phyloP scores from a whole-genome alignment of 2,797 vertebrate species.

The Silurus aristotelis region DNA sequence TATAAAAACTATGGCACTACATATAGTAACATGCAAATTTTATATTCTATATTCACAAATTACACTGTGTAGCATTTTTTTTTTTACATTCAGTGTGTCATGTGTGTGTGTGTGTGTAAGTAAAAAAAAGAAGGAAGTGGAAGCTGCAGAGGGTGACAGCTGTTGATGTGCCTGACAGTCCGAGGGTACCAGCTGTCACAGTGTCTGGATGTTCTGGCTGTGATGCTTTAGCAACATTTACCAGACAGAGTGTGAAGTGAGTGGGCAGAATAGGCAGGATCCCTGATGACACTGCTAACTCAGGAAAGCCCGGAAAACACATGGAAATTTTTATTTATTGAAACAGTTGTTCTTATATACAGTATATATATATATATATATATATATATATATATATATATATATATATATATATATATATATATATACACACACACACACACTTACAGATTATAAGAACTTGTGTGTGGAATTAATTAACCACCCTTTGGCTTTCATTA shows the following conservation, averaged over 20 bases:
- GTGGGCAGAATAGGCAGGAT: background rate
- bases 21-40: background rate
- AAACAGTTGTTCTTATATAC: no score
- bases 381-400: background rate
- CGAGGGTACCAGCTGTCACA: conserved; percentile 1
- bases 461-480: background rate
- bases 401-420: background rate
- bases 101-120: background rate
- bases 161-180: conserved; percentile 12
- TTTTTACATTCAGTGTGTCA: background rate
- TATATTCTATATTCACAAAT: background rate
- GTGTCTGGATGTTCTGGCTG: conserved; percentile 1
- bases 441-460: background rate
- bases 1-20: background rate
- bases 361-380: background rate
- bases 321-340: background rate
- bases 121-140: background rate
- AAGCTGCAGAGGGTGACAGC: background rate
- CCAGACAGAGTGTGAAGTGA: background rate
- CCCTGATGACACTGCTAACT: background rate
- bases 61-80: background rate
- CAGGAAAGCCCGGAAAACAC: conserved; percentile 1
- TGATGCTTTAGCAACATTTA: background rate
- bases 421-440: no score
- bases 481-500: background rate